phyloP scores from a whole-genome alignment of 2,888 invertebrate species.

The Rosalia funebris region DNA sequence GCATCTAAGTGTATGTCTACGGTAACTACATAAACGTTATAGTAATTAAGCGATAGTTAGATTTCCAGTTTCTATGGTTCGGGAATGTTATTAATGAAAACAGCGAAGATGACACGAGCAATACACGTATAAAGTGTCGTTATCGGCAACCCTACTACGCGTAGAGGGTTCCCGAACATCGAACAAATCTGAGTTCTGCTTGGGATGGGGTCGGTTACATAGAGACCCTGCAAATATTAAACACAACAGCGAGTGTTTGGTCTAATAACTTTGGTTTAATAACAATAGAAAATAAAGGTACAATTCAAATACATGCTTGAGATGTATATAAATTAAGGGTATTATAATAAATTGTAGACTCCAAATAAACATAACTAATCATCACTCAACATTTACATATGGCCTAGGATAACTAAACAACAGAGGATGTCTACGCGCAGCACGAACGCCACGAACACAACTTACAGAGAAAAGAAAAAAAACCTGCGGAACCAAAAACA shows the following conservation, averaged over 20 bases:
- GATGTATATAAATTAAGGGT: constrained; percentile 58
- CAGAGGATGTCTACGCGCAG: constrained; percentile 64
- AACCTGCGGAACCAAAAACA: constrained; percentile 55
- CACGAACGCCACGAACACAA: constrained; percentile 59
- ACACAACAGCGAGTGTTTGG: constrained; percentile 58
- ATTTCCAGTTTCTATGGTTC: too few relatives aligned
- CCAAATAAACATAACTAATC: constrained; percentile 58
- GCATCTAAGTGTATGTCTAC: too few relatives aligned
- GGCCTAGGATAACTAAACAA: constrained; percentile 62
- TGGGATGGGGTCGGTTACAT: constrained; percentile 33
- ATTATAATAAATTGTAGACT: constrained; percentile 59
- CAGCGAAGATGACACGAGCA: too few relatives aligned
- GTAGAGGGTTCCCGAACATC: too few relatives aligned
- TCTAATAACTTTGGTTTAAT: constrained; percentile 65
- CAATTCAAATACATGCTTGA: constrained; percentile 63
- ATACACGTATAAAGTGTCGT: too few relatives aligned
- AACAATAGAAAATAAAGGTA: constrained; percentile 65
- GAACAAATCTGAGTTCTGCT: constrained; percentile 19
- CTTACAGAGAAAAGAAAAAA: constrained; percentile 52
- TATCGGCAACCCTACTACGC: too few relatives aligned
- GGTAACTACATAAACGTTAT: too few relatives aligned
- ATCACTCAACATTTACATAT: constrained; percentile 62
- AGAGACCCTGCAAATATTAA: constrained; percentile 53
- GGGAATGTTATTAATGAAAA: too few relatives aligned
- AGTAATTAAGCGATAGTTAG: too few relatives aligned